Percentiles rank a stretch among this genome's conserved stretches.
phyloP scores from a whole-genome alignment of 2,797 vertebrate genomes.

The Tauraco hartlaubi region DNA sequence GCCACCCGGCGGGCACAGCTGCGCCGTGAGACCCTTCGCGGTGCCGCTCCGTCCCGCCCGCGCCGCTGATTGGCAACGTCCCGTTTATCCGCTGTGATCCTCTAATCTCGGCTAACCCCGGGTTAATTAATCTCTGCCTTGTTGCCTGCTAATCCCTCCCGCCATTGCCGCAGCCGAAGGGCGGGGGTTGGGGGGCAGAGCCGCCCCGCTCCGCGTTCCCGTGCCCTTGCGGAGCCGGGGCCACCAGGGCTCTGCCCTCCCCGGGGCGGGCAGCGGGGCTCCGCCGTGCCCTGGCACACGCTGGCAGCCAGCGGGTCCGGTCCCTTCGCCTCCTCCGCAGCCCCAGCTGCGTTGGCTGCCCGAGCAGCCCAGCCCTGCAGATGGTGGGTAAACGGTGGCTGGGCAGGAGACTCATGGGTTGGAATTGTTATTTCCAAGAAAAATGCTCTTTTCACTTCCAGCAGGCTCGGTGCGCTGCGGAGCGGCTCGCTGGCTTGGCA shows the following conservation, averaged over 20 bases:
- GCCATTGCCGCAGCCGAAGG: rapidly evolving
- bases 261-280: background rate
- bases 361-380: background rate
- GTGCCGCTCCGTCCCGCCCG: background rate
- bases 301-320: background rate
- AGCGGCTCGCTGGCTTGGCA: rapidly evolving
- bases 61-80: background rate
- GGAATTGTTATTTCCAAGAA: background rate
- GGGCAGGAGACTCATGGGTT: rapidly evolving
- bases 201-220: rapidly evolving
- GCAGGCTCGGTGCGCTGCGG: rapidly evolving
- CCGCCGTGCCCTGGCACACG: background rate
- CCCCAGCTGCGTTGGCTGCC: no score
- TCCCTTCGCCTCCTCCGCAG: background rate
- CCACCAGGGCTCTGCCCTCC: no score
- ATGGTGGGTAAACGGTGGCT: background rate
- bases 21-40: no score
- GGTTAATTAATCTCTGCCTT: background rate
- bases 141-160: background rate
- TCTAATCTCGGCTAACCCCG: background rate
- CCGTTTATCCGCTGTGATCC: background rate
- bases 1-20: background rate
- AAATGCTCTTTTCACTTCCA: background rate
- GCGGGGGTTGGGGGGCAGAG: background rate
- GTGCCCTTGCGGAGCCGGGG: no score